A percentile compares a stretch with the other conserved stretches of the same genome.
Evolutionary conservation across 2,113 vertebrate species (phyloP).

Genomic region (Arenaria interpres): DNA sequence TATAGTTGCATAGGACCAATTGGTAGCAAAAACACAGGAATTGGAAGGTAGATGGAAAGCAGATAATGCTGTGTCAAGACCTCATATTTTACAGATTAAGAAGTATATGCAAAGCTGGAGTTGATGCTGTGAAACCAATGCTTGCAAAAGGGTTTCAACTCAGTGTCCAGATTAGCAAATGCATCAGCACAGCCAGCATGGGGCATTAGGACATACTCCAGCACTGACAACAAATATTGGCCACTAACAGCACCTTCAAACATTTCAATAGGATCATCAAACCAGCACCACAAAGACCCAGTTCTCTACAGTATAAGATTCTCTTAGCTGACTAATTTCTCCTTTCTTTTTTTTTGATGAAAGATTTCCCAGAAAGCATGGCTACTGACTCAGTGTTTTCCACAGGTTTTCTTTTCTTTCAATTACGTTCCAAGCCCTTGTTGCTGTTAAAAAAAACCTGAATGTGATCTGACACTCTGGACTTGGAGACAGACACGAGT

Average conservation of each 20-base stretch:
- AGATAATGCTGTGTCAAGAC: neutral
- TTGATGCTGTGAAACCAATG: neutral
- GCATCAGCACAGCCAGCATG: neutral
- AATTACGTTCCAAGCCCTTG: neutral
- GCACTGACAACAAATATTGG: neutral
- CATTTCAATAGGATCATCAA: neutral
- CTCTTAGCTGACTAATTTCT: neutral
- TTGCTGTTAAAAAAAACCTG: neutral
- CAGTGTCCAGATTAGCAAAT: neutral
- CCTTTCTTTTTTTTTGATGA: neutral
- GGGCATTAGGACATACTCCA: neutral
- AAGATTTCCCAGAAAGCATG: neutral
- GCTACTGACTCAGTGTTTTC: neutral
- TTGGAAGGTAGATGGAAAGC: neutral
- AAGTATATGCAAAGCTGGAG: neutral
- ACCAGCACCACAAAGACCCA: neutral
- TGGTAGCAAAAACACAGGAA: neutral
- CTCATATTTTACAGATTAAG: neutral
- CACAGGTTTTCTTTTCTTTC: neutral
- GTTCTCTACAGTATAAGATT: neutral
- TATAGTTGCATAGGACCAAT: neutral
- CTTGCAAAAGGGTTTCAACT: neutral
- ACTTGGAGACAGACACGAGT: accelerated
- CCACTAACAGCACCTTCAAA: neutral
- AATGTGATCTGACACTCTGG: neutral